Conservation (phyloP, 1,140 invertebrate genomes). For the Stenopsyche tienmushanensis region DNA sequence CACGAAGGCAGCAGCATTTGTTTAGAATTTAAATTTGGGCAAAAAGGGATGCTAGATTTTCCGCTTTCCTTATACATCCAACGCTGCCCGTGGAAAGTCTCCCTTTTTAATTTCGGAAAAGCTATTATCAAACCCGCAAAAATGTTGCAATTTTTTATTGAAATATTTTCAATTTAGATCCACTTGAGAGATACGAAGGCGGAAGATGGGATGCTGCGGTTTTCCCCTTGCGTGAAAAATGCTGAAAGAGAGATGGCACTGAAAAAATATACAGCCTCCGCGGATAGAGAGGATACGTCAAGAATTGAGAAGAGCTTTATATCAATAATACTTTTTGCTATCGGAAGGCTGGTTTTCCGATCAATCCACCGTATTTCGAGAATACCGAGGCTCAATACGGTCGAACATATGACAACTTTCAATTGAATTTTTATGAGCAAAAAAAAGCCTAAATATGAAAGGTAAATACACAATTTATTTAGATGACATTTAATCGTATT, state of each 20-base stretch:
- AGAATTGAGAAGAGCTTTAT: not conserved
- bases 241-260: not conserved
- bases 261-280: not conserved
- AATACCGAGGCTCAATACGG: no score
- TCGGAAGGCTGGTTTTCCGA: no score
- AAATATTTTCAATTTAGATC: conserved; percentile 30
- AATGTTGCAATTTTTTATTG: conserved; percentile 24
- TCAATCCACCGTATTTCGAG: no score
- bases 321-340: no score
- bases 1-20: no score
- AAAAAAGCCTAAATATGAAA: no score
- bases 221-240: not conserved
- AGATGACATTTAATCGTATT: no score
- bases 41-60: no score
- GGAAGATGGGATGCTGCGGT: conserved; percentile 9
- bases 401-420: no score
- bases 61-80: not conserved
- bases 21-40: no score
- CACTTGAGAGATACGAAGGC: not conserved
- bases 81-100: not conserved
- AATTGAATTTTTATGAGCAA: no score
- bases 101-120: conserved; percentile 11
- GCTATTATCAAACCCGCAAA: conserved; percentile 13
- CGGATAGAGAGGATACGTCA: not conserved
- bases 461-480: no score